Conservation (phyloP, 1,140 invertebrate species). For the Diprion similis region DNA sequence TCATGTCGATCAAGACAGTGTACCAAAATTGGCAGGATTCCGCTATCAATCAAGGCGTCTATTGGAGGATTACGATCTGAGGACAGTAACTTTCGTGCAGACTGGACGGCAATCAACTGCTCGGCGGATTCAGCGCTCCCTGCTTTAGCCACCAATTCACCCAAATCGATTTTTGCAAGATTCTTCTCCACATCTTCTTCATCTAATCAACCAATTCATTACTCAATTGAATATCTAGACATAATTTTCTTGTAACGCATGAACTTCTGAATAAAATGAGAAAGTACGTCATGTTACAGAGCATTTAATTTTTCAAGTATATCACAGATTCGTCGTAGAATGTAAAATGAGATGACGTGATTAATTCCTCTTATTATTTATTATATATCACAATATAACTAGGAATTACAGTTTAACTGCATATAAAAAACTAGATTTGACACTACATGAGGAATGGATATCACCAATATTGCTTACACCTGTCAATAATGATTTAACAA, state of each 20-base stretch:
- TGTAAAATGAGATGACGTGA: conserved; percentile 18
- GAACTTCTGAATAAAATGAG: conserved; percentile 19
- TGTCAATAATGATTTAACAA: too few species aligned
- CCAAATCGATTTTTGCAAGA: conserved; percentile 70
- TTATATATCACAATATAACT: not conserved
- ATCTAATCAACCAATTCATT: conserved; percentile 57
- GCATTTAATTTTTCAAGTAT: not conserved
- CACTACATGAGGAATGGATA: too few species aligned
- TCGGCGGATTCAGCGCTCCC: conserved; percentile 72
- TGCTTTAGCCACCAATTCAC: conserved; percentile 76
- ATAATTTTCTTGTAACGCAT: conserved; percentile 14
- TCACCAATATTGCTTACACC: too few species aligned
- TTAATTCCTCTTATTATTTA: conserved; percentile 13
- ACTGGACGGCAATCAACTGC: conserved; percentile 84
- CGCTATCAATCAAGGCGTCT: conserved; percentile 91
- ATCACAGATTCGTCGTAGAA: conserved; percentile 12
- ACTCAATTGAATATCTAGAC: conserved; percentile 10
- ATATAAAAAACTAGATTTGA: too few species aligned
- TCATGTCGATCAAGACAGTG: conserved; percentile 86
- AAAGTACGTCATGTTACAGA: not conserved
- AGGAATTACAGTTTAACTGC: too few species aligned
- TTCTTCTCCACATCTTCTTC: conserved; percentile 77
- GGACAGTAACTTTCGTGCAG: conserved; percentile 92
- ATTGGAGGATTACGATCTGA: conserved; percentile 99
- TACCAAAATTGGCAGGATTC: conserved; percentile 94